A percentile compares a stretch with the other conserved stretches of the same genome.
These are phyloP conservation scores for Leistus spinibarbis DNA, from an alignment of 2,888 invertebrate species.

Conservation along the genomic window DNA sequence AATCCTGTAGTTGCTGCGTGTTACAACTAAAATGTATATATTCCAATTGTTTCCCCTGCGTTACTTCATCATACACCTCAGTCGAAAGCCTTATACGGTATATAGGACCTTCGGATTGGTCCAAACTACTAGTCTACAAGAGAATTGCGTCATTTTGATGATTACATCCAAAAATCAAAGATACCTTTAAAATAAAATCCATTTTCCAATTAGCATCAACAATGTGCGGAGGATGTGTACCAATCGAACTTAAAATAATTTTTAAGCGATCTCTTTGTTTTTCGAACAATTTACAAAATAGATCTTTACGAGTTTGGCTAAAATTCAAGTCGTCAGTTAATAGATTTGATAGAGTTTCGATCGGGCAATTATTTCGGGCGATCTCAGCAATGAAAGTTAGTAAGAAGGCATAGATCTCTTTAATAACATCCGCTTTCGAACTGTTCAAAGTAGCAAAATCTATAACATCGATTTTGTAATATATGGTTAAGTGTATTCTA, in stretches of 20 bases:
- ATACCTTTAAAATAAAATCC: conserved; percentile 59
- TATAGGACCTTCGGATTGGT: conserved; percentile 52
- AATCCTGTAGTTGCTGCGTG: conserved; percentile 68
- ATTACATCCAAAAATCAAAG: not conserved
- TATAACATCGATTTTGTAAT: conserved; percentile 43
- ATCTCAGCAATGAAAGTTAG: conserved; percentile 50
- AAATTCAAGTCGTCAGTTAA: conserved; percentile 49
- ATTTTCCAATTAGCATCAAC: conserved; percentile 67
- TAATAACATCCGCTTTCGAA: conserved; percentile 53
- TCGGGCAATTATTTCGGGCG: conserved; percentile 47
- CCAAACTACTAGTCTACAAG: conserved; percentile 52
- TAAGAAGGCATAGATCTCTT: conserved; percentile 51
- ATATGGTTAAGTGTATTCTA: not conserved
- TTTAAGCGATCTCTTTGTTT: conserved; percentile 48
- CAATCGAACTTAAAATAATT: conserved; percentile 52
- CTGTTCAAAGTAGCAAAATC: conserved; percentile 48
- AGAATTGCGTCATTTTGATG: conserved; percentile 3
- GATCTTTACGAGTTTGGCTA: conserved; percentile 43
- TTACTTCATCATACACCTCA: conserved; percentile 53
- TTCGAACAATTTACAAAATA: conserved; percentile 49
- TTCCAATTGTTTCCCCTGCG: conserved; percentile 54
- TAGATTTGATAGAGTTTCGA: conserved; percentile 47
- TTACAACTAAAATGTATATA: conserved; percentile 67
- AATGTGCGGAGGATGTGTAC: conserved; percentile 60
- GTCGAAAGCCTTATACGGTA: conserved; percentile 52